Evolutionary conservation across 2,888 invertebrate species (phyloP).

Genomic region (Ethmia dodecea): DNA sequence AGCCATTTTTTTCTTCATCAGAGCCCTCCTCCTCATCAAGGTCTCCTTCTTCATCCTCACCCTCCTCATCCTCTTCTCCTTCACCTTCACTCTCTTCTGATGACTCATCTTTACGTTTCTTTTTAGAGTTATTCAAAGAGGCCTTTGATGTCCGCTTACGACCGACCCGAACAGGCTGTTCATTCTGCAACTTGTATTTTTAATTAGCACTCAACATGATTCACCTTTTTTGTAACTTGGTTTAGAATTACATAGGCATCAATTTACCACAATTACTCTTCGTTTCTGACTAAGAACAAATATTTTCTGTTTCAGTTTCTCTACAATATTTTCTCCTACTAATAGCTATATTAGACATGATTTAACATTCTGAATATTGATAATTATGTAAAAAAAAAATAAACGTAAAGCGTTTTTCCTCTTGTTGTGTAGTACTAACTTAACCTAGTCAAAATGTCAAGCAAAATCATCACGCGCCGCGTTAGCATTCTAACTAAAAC

Average conservation of each 20-base stretch:
- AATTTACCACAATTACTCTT: too few relatives aligned
- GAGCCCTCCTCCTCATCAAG: constrained; percentile 71
- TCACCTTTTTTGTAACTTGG: too few relatives aligned
- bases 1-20: constrained; percentile 73
- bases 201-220: too few relatives aligned
- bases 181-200: constrained; percentile 48
- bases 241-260: too few relatives aligned
- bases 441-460: constrained; percentile 2
- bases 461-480: constrained; percentile 1
- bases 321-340: too few relatives aligned
- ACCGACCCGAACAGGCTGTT: constrained; percentile 49
- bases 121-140: constrained; percentile 57
- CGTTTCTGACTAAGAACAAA: too few relatives aligned
- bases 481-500: too few relatives aligned
- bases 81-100: constrained; percentile 68
- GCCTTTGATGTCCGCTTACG: constrained; percentile 55
- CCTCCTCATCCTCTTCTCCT: constrained; percentile 56
- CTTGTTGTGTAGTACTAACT: neutral
- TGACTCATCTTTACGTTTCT: constrained; percentile 66
- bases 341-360: too few relatives aligned
- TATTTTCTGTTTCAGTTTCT: too few relatives aligned
- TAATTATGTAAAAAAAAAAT: too few relatives aligned
- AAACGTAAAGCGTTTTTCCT: neutral
- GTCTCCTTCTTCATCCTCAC: constrained; percentile 66
- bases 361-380: too few relatives aligned